Evolutionary conservation across 1,140 invertebrate species (phyloP).

Genomic region (Cydia amplana): DNA sequence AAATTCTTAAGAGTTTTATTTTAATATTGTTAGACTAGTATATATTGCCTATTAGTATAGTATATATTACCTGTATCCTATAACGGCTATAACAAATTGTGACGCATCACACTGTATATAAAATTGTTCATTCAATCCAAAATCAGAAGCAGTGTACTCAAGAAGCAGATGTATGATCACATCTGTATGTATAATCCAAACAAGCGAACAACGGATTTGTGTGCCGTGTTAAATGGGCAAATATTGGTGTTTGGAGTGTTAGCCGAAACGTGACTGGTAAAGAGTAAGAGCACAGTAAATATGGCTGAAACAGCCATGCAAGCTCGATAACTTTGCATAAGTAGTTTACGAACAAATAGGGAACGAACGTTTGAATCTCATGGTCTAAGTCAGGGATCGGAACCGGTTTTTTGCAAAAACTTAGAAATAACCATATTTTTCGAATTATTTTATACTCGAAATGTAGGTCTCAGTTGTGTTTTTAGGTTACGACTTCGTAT

Average conservation of each 20-base stretch:
- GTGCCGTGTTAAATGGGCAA: conserved; percentile 45
- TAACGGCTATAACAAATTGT: too few species aligned
- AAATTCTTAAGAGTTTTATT: not conserved
- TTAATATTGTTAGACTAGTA: too few species aligned
- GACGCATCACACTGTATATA: not conserved
- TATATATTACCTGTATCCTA: too few species aligned
- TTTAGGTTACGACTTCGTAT: too few species aligned
- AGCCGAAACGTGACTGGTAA: conserved; percentile 41
- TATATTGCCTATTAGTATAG: too few species aligned
- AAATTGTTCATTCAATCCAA: not conserved
- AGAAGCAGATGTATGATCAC: conserved; percentile 1
- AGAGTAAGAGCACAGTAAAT: conserved; percentile 9
- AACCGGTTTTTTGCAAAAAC: too few species aligned
- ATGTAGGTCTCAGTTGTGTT: too few species aligned
- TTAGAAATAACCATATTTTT: too few species aligned
- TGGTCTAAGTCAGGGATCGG: too few species aligned
- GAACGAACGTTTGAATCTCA: too few species aligned
- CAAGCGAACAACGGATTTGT: conserved; percentile 38
- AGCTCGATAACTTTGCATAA: not conserved
- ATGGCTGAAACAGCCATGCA: not conserved
- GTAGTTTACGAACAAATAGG: too few species aligned
- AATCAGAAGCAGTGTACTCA: not conserved
- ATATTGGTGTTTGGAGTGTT: conserved; percentile 41
- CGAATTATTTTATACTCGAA: too few species aligned
- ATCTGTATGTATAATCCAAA: conserved; percentile 42